A percentile compares a stretch with the other conserved stretches of the same genome.
Conservation (phyloP, 2,113 vertebrate species). For the Mesitornis unicolor region DNA sequence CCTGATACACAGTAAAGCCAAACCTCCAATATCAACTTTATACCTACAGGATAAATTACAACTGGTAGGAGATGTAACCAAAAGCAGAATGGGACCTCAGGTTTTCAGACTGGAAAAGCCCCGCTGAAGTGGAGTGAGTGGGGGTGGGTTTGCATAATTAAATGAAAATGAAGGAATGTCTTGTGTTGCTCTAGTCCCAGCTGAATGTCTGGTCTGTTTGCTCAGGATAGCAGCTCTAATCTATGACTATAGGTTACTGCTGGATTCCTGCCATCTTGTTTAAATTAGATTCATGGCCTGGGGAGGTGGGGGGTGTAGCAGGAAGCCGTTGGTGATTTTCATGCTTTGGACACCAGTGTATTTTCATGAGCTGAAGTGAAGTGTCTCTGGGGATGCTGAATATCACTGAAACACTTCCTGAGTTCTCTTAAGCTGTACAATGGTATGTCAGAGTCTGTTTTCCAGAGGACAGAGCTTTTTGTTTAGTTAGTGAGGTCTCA, state of each 20-base stretch:
- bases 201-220: not conserved
- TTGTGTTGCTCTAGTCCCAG: not conserved
- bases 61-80: not conserved
- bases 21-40: not conserved
- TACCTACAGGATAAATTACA: not conserved
- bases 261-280: conserved; percentile 73
- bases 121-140: not conserved
- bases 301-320: conserved; percentile 28
- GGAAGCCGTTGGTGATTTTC: conserved; percentile 75
- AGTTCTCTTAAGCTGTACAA: conserved; percentile 59
- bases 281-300: conserved; percentile 63
- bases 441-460: conserved; percentile 65
- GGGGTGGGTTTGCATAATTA: not conserved
- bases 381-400: conserved; percentile 71
- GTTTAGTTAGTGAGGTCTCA: conserved; percentile 62
- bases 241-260: conserved; percentile 32
- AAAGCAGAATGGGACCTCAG: not conserved
- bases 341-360: conserved; percentile 61
- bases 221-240: conserved; percentile 6
- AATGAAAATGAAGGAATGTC: conserved; percentile 23
- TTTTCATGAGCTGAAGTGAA: conserved; percentile 75
- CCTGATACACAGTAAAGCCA: not conserved
- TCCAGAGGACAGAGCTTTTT: conserved; percentile 65
- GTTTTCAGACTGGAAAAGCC: not conserved
- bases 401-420: conserved; percentile 80